Percentiles rank a stretch among this genome's conserved stretches.
Evolutionary conservation across 1,140 invertebrate species (phyloP).

Genomic region (Trigoniulus corallinus): DNA sequence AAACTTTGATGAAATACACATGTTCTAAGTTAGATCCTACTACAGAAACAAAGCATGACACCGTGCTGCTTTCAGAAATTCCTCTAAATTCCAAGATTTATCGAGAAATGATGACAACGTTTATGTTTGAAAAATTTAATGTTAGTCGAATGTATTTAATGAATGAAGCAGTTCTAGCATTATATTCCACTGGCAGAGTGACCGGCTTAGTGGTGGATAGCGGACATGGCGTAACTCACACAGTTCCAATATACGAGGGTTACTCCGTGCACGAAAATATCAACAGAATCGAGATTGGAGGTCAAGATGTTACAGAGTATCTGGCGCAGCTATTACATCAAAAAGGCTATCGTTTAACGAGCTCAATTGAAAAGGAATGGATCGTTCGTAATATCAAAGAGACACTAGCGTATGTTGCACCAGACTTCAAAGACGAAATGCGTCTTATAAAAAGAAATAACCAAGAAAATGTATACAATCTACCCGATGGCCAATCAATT

Average conservation of each 20-base stretch:
- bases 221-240: conserved; percentile 40
- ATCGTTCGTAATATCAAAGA: too few species aligned
- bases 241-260: too few species aligned
- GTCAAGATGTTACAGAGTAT: conserved; percentile 37
- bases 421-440: too few species aligned
- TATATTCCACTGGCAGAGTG: conserved; percentile 35
- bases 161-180: too few species aligned
- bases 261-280: conserved; percentile 40
- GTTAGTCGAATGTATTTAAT: too few species aligned
- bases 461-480: too few species aligned
- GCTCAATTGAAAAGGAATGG: conserved; percentile 31
- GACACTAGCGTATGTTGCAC: too few species aligned
- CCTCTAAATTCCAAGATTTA: neutral
- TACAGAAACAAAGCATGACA: too few species aligned
- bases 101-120: neutral
- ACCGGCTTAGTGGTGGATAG: conserved; percentile 37
- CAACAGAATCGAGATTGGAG: conserved; percentile 37
- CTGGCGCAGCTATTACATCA: conserved; percentile 37
- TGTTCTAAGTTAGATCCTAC: neutral
- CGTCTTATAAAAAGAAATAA: too few species aligned
- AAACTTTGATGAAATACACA: neutral
- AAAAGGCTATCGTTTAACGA: conserved; percentile 38
- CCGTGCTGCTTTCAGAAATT: neutral
- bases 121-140: neutral
- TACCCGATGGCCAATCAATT: too few species aligned